Conservation (phyloP, 1,140 invertebrate species). For the Yoshiicerus persimilis region DNA sequence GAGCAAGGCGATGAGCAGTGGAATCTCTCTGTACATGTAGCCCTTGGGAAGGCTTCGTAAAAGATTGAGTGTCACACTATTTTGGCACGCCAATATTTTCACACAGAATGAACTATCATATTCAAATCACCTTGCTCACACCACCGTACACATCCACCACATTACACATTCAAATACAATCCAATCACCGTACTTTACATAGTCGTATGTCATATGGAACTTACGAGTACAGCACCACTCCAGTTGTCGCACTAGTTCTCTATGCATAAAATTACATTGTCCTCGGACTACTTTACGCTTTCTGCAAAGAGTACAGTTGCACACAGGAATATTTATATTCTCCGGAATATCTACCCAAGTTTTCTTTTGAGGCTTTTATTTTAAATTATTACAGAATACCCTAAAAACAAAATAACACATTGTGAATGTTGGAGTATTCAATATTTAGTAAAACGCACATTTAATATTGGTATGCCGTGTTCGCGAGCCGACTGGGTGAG, state of each 20-base stretch:
- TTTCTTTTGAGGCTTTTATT: no score
- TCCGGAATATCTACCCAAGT: no score
- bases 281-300: background rate
- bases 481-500: no score
- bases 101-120: slow-evolving; percentile 33
- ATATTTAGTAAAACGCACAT: no score
- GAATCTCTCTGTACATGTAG: background rate
- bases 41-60: background rate
- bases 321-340: background rate
- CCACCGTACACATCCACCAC: background rate
- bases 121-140: slow-evolving; percentile 25
- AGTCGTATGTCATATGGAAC: no score
- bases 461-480: no score
- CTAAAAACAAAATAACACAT: no score
- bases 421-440: no score
- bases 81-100: slow-evolving; percentile 31
- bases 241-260: background rate
- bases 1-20: background rate
- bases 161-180: background rate
- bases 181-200: background rate
- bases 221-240: background rate
- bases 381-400: no score
- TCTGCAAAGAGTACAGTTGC: background rate
- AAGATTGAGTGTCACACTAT: slow-evolving; percentile 30
- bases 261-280: background rate